These are phyloP conservation scores for Scaeva pyrastri DNA, from an alignment of 2,888 invertebrate species.

Conservation along the genomic window DNA sequence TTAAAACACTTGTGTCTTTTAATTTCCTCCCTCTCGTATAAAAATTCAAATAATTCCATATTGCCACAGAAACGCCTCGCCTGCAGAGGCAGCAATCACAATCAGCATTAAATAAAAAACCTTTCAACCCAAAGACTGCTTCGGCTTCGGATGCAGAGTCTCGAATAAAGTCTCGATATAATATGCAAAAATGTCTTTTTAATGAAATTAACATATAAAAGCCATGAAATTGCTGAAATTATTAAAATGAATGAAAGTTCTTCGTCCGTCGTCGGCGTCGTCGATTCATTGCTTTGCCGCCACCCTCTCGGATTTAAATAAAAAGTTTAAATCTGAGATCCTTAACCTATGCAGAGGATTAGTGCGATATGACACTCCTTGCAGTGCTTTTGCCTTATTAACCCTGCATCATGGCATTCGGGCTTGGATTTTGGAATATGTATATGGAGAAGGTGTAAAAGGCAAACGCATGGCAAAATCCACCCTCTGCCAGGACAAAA, in stretches of 20 bases:
- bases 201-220: slow-evolving; percentile 76
- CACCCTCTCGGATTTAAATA: slow-evolving; percentile 15
- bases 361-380: slow-evolving; percentile 69
- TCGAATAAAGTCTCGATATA: slow-evolving; percentile 20
- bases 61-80: slow-evolving; percentile 47
- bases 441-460: slow-evolving; percentile 69
- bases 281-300: slow-evolving; percentile 10
- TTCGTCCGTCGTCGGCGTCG: too few relatives aligned
- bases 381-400: slow-evolving; percentile 64
- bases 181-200: slow-evolving; percentile 74
- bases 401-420: slow-evolving; percentile 41
- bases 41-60: slow-evolving; percentile 46
- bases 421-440: too few relatives aligned
- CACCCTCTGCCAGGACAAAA: slow-evolving; percentile 48
- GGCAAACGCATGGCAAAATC: slow-evolving; percentile 65
- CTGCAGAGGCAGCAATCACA: not conserved
- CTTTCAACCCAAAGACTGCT: slow-evolving; percentile 35
- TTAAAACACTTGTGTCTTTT: slow-evolving; percentile 29
- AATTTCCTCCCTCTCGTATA: slow-evolving; percentile 40
- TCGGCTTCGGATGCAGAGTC: not conserved
- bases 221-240: slow-evolving; percentile 75
- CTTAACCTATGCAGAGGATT: slow-evolving; percentile 73
- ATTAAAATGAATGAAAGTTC: slow-evolving; percentile 61
- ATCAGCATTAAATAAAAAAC: not conserved
- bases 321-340: slow-evolving; percentile 23